Evolutionary conservation across 2,888 invertebrate genomes (phyloP).

Genomic region (Crossocerus cetratus): DNA sequence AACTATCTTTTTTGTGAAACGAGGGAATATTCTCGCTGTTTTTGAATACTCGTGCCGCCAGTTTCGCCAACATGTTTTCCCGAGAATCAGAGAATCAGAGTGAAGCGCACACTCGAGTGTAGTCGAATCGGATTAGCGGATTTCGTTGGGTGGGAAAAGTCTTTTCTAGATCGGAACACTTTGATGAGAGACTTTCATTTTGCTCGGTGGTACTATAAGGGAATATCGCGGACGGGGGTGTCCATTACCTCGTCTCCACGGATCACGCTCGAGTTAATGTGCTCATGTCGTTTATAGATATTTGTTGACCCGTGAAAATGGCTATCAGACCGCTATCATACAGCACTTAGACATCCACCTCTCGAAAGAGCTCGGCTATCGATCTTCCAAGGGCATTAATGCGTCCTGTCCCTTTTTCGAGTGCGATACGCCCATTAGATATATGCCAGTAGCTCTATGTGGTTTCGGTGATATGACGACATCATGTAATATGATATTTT

Average conservation of each 20-base stretch:
- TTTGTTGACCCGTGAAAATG: not conserved
- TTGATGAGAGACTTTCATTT: slow-evolving; percentile 43
- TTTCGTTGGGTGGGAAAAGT: slow-evolving; percentile 10
- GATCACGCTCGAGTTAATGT: not conserved
- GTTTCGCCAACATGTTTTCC: no score
- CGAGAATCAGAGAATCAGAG: no score
- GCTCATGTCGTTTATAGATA: not conserved
- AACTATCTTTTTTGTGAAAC: no score
- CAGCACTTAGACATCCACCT: not conserved
- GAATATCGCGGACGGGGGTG: not conserved
- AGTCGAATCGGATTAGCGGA: no score
- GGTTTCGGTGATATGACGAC: no score
- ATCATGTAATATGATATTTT: no score
- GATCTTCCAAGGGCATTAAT: not conserved
- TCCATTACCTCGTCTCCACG: slow-evolving; percentile 7
- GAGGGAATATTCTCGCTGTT: no score
- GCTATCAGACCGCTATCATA: not conserved
- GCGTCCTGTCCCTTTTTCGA: not conserved
- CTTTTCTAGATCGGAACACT: slow-evolving; percentile 41
- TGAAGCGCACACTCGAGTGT: no score
- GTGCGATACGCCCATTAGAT: no score
- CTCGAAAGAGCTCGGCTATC: not conserved
- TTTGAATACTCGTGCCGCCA: no score
- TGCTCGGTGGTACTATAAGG: slow-evolving; percentile 29
- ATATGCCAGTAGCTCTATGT: no score